phyloP scores from a whole-genome alignment of 2,797 vertebrate genomes.

The Malacoctenus gilli region DNA sequence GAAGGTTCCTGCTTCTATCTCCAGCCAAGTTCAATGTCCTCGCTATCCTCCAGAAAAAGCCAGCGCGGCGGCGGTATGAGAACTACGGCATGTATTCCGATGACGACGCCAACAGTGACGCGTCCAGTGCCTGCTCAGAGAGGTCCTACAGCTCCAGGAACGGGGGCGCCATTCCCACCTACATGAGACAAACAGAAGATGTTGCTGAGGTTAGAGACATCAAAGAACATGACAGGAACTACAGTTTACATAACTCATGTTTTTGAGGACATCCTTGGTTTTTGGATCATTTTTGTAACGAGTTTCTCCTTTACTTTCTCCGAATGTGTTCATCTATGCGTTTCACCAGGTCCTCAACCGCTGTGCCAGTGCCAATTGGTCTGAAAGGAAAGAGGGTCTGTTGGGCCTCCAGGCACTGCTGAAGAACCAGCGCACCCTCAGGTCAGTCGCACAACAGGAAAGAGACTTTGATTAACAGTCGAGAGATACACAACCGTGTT shows the following conservation, averaged over 20 bases:
- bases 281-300: not conserved
- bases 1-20: not conserved
- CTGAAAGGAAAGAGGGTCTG: constrained; percentile 95
- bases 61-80: constrained; percentile 91
- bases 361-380: constrained; percentile 97
- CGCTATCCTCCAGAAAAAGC: constrained; percentile 86
- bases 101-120: constrained; percentile 96
- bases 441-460: constrained; percentile 65
- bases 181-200: constrained; percentile 96
- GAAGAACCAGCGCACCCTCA: constrained; percentile 94
- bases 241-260: too few relatives aligned
- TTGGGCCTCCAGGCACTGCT: constrained; percentile 91
- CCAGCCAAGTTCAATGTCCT: constrained; percentile 19
- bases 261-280: too few relatives aligned
- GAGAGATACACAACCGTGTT: not conserved
- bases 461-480: not conserved
- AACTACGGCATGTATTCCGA: constrained; percentile 95
- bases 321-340: constrained; percentile 12
- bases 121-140: constrained; percentile 95
- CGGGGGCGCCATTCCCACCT: constrained; percentile 91
- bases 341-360: constrained; percentile 87
- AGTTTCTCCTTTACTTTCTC: not conserved
- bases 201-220: constrained; percentile 85
- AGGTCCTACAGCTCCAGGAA: constrained; percentile 96
- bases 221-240: too few relatives aligned